Base-by-base conservation (phyloP, 2,888 invertebrate species). In the Halictus ligatus region DNA sequence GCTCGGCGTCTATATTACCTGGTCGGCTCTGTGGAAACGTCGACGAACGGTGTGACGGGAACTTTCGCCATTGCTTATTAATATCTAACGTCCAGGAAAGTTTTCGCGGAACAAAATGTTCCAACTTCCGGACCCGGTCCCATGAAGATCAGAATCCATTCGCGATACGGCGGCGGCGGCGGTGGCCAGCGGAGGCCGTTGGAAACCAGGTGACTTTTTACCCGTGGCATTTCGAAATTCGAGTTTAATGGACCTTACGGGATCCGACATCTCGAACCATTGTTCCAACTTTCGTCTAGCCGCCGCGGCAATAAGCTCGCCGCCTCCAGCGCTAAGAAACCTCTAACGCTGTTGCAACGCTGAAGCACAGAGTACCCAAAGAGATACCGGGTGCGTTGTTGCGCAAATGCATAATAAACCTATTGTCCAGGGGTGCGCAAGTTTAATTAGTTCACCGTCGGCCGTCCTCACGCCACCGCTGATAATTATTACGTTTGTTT, bases 381-480 rank as follows among this genome's bases (percentile, higher is more conserved):
- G 86, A 88, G 84, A 86, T 85, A 83, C 54, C 88, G 84, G 35
- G 35, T 78, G 10, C 88, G 84, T 79, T 75, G 83, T 83, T 75
- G 80, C 64, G 75, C 73, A 81, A 84, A 82, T 80, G 82, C 73
- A 85, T 85, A 85, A 90, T 89, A 89, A 91, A 89, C 80, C 85
- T 83, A 91, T 90, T 91, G 89, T 90, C 88, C 76, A 72, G 54
- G 72, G 86, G 84, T 78, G 76, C 58, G 58, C 79, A 89, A 89
- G 78, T 89, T 80, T 89, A 89, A 89, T 90, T 89, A 82, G 85
- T 88, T 78, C 50, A 67, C 25, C 75, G 74, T 73, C 50, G 15
- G 7, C 43, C 82, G 73, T 81, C 54, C 10, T 35, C 43, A 29
- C 64, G 21, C 18, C 79, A 74, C 40, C 21, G 40, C n/a, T 69